phyloP scores from a whole-genome alignment of 2,888 invertebrate genomes.

The Venusia cambrica region DNA sequence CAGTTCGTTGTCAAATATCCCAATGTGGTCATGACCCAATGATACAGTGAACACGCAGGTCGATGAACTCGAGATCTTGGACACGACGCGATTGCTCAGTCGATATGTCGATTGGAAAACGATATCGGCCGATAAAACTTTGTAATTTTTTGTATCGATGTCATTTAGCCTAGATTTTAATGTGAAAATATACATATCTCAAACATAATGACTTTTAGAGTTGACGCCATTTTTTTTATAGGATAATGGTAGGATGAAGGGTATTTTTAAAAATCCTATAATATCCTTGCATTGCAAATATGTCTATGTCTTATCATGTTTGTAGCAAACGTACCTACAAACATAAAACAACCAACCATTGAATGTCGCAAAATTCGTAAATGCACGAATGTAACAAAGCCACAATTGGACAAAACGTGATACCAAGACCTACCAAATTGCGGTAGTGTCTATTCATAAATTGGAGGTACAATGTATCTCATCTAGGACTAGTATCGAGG shows the following conservation, averaged over 20 bases:
- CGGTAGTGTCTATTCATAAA: conserved; percentile 6
- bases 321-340: no score
- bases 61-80: conserved; percentile 59
- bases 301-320: no score
- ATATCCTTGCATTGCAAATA: no score
- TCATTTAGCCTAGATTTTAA: conserved; percentile 33
- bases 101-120: conserved; percentile 40
- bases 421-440: no score
- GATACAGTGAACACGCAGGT: conserved; percentile 74
- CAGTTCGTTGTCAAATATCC: conserved; percentile 78
- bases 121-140: conserved; percentile 54
- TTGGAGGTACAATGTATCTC: conserved; percentile 16
- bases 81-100: conserved; percentile 44
- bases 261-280: no score
- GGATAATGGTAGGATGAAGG: no score
- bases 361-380: no score
- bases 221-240: no score
- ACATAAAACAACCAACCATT: no score
- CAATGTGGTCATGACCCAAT: conserved; percentile 80
- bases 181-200: conserved; percentile 2
- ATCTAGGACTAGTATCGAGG: conserved; percentile 23
- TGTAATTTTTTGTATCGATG: conserved; percentile 34
- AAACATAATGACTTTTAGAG: no score
- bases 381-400: no score
- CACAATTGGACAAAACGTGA: no score